These are phyloP conservation scores for Buceros bicornis DNA, from an alignment of 2,797 vertebrate genomes.

Conservation along the genomic window DNA sequence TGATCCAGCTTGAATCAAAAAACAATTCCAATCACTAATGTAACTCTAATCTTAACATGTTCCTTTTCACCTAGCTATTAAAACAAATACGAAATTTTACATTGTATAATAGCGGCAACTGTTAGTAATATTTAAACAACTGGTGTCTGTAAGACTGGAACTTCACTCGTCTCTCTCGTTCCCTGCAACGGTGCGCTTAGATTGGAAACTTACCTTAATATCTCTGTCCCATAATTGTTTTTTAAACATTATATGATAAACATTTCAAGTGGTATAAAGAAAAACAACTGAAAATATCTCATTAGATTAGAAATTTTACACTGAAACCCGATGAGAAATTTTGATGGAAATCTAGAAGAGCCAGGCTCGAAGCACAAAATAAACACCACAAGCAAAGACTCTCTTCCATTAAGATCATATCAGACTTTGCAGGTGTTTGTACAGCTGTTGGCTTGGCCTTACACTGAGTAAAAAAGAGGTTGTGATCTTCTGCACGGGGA, in stretches of 20 bases:
- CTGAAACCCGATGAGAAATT: constrained; percentile 51
- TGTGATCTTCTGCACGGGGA: constrained; percentile 50
- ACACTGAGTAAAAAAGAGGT: not conserved
- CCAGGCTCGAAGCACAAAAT: constrained; percentile 60
- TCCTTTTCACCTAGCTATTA: constrained; percentile 24
- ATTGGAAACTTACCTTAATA: not conserved
- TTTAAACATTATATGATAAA: not conserved
- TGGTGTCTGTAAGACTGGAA: not conserved
- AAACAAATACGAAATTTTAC: constrained; percentile 24
- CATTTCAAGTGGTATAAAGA: not conserved
- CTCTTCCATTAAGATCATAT: constrained; percentile 47
- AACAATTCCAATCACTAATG: not conserved
- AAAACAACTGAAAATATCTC: constrained; percentile 18
- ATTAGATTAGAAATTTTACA: constrained; percentile 27
- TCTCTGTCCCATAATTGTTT: not conserved
- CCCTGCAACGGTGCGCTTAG: not conserved
- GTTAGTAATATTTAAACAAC: not conserved
- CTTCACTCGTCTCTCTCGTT: not conserved
- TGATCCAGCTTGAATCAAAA: constrained; percentile 19
- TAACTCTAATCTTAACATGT: not conserved
- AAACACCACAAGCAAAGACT: constrained; percentile 35
- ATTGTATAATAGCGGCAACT: not conserved
- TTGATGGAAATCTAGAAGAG: constrained; percentile 53
- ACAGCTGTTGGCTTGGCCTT: constrained; percentile 55
- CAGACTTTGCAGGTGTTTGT: constrained; percentile 60